phyloP scores from a whole-genome alignment of 2,113 vertebrate species.

The Ceratotherium simum region DNA sequence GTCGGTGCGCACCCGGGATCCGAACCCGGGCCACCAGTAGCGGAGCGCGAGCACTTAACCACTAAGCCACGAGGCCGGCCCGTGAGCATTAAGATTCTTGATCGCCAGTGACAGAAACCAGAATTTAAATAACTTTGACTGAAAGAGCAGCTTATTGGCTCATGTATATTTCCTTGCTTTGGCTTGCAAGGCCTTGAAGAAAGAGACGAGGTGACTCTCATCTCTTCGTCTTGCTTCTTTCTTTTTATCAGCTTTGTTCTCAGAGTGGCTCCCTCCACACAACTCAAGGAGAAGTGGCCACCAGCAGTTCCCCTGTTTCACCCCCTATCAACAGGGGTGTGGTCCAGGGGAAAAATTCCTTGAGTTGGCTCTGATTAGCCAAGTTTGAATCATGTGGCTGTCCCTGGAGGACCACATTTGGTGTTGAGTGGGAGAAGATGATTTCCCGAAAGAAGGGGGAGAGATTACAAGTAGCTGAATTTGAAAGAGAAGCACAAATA shows the following conservation, averaged over 20 bases:
- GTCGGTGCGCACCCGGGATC: no score
- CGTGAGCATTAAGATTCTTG: neutral
- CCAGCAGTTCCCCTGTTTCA: fast-evolving
- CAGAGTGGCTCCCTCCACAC: neutral
- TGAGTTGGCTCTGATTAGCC: neutral
- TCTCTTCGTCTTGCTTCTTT: neutral
- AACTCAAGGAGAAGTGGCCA: neutral
- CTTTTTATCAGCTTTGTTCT: neutral
- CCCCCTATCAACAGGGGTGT: fast-evolving
- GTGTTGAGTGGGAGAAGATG: neutral
- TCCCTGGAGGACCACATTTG: neutral
- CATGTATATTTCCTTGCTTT: fast-evolving
- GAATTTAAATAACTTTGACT: neutral
- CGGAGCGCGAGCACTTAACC: no score
- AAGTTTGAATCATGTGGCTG: neutral
- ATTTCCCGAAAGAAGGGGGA: neutral
- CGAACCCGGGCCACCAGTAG: no score
- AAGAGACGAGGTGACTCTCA: fast-evolving
- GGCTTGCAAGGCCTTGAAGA: neutral
- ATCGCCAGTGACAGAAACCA: neutral
- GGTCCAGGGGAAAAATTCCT: neutral
- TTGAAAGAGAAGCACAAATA: neutral
- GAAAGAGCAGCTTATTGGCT: neutral
- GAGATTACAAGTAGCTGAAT: neutral
- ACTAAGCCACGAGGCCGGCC: no score